Conservation (phyloP, 2,888 invertebrate species). For the Lamellibrachia satsuma region DNA sequence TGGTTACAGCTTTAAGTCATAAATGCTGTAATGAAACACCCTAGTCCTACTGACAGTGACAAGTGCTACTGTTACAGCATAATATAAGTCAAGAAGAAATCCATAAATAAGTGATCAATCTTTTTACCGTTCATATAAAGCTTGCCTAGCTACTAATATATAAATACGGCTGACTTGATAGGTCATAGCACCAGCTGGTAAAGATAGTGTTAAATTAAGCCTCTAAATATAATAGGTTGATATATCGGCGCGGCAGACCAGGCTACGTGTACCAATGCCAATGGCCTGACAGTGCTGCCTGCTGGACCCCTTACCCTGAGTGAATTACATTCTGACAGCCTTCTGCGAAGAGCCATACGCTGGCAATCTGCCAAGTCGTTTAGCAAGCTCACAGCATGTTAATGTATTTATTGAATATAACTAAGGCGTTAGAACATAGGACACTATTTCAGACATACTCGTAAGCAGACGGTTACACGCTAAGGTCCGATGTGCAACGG, state of each 20-base stretch:
- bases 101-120: slow-evolving; percentile 10
- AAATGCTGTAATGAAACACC: not conserved
- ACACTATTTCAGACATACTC: not conserved
- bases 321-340: not conserved
- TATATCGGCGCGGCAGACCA: not conserved
- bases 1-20: not conserved
- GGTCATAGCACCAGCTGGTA: not conserved
- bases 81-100: not conserved
- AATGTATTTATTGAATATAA: not conserved
- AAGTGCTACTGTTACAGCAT: not conserved
- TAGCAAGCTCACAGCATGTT: not conserved
- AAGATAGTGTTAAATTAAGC: not conserved
- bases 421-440: not conserved
- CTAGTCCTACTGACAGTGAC: not conserved
- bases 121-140: not conserved
- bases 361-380: not conserved
- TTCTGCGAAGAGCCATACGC: not conserved
- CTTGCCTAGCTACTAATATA: not conserved
- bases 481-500: not conserved
- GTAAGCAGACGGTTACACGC: not conserved
- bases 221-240: not conserved
- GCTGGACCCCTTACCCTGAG: not conserved
- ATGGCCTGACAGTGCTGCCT: not conserved
- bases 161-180: not conserved
- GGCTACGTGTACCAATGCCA: not conserved